Conservation (phyloP, 2,113 vertebrate genomes). For the Sorex araneus region DNA sequence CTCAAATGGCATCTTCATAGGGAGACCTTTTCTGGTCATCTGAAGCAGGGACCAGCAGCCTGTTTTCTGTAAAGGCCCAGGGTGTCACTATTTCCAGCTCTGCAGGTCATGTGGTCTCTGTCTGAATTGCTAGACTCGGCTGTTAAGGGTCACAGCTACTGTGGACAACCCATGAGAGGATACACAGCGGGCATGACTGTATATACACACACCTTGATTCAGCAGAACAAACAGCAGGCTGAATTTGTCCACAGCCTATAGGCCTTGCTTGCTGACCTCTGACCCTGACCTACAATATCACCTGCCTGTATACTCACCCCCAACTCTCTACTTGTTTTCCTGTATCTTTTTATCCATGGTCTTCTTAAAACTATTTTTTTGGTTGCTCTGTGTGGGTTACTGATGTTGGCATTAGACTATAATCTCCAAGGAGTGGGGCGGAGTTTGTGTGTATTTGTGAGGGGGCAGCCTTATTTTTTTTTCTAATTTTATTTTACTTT, state of each 20-base stretch:
- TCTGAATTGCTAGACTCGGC: not conserved
- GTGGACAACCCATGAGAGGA: not conserved
- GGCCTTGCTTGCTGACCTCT: not conserved
- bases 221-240: not conserved
- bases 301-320: not conserved
- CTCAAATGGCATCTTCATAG: not conserved
- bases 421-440: too few relatives aligned
- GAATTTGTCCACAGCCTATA: not conserved
- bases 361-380: not conserved
- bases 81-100: not conserved
- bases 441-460: too few relatives aligned
- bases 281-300: not conserved
- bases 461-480: not conserved
- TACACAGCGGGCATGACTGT: not conserved
- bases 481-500: not conserved
- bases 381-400: too few relatives aligned
- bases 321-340: not conserved
- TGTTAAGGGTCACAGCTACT: not conserved
- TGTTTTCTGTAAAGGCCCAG: not conserved
- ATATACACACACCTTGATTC: conserved; percentile 46
- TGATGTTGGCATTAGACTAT: too few relatives aligned
- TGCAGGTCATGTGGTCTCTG: not conserved
- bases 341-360: not conserved
- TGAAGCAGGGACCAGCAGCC: not conserved
- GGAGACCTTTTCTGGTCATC: not conserved